Conservation (phyloP, 2,113 vertebrate species). For the Acanthisitta chloris region DNA sequence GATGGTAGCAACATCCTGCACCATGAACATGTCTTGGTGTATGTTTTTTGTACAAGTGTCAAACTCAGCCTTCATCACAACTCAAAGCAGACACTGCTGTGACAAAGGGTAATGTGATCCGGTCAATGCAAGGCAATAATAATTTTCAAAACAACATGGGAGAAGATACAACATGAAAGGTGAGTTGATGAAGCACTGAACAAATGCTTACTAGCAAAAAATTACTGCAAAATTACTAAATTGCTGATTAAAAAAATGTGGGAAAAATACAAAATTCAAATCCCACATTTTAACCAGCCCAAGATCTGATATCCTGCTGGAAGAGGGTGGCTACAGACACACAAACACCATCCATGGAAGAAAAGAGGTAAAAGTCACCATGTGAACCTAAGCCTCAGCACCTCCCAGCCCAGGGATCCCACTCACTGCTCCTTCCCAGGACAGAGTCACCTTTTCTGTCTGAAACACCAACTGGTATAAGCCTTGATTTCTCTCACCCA, state of each 20-base stretch:
- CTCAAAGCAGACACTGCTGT: neutral
- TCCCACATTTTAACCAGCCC: neutral
- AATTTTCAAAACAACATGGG: neutral
- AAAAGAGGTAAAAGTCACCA: neutral
- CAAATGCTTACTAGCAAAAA: neutral
- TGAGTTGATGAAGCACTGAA: neutral
- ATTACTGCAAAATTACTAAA: neutral
- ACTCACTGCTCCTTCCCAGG: neutral
- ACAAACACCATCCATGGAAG: accelerated
- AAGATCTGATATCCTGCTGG: neutral
- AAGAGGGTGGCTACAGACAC: accelerated
- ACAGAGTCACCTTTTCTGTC: neutral
- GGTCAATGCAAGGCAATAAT: neutral
- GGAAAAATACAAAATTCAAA: neutral
- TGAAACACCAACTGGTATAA: accelerated
- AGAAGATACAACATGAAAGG: neutral
- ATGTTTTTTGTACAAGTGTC: neutral
- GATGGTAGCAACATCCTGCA: neutral
- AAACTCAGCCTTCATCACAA: neutral
- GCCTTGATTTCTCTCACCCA: neutral
- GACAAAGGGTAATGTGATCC: neutral
- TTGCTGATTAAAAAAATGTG: neutral
- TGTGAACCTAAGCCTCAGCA: neutral
- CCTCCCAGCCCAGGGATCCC: neutral
- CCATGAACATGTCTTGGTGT: neutral